Evolutionary conservation across 2,797 vertebrate genomes (phyloP).

Genomic region (Cuculus canorus): DNA sequence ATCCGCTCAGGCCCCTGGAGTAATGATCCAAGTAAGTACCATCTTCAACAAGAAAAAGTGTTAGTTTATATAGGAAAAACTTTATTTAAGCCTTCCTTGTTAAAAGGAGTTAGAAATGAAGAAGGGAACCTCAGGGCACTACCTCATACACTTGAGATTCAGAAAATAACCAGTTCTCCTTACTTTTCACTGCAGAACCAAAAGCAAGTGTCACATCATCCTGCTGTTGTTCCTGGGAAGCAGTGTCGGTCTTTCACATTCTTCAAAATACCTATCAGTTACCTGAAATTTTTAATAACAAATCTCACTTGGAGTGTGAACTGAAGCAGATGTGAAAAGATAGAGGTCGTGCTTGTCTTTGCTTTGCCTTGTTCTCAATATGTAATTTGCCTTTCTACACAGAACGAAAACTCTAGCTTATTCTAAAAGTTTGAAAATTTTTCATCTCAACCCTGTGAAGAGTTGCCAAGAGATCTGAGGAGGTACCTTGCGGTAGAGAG

Average conservation of each 20-base stretch:
- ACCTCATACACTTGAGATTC: background rate
- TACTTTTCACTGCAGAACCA: background rate
- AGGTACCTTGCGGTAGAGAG: background rate
- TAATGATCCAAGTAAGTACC: background rate
- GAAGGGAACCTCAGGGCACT: background rate
- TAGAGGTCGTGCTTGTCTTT: slow-evolving; percentile 17
- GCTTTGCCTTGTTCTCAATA: background rate
- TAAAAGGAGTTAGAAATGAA: background rate
- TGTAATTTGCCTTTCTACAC: background rate
- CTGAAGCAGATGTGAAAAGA: slow-evolving; percentile 37
- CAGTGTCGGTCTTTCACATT: background rate
- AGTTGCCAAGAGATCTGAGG: slow-evolving; percentile 11
- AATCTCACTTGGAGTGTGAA: slow-evolving; percentile 52
- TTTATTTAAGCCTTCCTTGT: background rate
- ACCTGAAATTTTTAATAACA: slow-evolving; percentile 59
- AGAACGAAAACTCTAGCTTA: background rate
- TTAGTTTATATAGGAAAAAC: background rate
- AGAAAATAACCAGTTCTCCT: background rate
- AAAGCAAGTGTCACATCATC: background rate
- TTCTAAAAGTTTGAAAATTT: background rate
- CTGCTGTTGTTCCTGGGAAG: slow-evolving; percentile 25
- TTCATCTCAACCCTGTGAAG: background rate
- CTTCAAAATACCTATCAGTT: background rate
- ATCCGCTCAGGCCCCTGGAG: background rate
- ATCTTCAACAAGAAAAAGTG: background rate